Percentiles rank a stretch among this genome's conserved stretches.
Evolutionary conservation across 2,888 invertebrate species (phyloP).

Genomic region (Drosophila koepferae): DNA sequence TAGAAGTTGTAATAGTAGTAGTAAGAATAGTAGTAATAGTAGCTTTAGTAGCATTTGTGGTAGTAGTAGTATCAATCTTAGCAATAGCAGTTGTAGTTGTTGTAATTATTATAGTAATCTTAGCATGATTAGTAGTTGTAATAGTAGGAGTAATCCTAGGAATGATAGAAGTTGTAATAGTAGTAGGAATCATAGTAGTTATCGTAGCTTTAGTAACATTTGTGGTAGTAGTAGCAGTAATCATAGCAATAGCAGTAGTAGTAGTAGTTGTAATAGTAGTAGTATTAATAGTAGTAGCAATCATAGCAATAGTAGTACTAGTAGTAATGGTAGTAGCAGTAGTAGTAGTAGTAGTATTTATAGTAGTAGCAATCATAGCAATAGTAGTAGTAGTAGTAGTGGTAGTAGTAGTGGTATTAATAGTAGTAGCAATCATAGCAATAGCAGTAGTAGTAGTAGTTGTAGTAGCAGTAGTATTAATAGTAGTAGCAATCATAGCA

Average conservation of each 20-base stretch:
- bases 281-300: neutral
- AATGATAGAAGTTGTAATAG: neutral
- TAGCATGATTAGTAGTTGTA: too few species aligned
- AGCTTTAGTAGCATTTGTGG: neutral
- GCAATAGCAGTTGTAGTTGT: too few species aligned
- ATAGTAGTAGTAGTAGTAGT: neutral
- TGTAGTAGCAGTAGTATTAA: neutral
- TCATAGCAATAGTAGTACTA: neutral
- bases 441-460: neutral
- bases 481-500: neutral
- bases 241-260: neutral
- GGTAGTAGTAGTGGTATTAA: neutral
- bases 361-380: neutral
- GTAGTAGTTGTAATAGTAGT: neutral
- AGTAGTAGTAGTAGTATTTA: neutral
- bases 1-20: too few species aligned
- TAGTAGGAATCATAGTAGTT: too few species aligned
- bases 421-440: neutral
- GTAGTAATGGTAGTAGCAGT: neutral
- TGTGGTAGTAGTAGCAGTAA: neutral
- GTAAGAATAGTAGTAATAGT: neutral
- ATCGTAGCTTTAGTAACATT: neutral
- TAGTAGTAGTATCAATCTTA: neutral
- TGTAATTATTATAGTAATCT: neutral
- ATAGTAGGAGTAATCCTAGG: neutral